Conservation (phyloP, 2,888 invertebrate genomes). For the Siphlonurus alternatus region DNA sequence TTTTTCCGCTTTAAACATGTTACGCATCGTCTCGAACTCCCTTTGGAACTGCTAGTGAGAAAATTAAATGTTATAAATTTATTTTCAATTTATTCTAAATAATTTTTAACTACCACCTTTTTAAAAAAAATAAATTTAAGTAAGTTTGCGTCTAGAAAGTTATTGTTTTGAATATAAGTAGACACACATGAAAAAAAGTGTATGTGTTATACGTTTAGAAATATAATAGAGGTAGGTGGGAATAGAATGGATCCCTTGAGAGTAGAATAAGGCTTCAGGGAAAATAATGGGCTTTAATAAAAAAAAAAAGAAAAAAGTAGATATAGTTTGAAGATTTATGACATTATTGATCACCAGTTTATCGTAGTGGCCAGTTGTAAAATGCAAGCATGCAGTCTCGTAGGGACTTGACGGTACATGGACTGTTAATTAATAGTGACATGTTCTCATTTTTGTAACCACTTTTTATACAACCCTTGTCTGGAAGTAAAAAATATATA, state of each 20-base stretch:
- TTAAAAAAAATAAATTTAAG: no score
- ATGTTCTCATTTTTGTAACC: not conserved
- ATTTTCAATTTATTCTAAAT: no score
- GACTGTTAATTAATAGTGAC: not conserved
- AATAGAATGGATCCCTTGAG: not conserved
- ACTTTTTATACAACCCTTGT: no score
- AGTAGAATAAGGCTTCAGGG: not conserved
- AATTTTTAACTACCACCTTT: no score
- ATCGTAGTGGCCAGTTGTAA: not conserved
- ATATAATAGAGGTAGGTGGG: not conserved
- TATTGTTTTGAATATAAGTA: not conserved
- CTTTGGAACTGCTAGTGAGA: no score
- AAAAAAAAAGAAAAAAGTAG: not conserved
- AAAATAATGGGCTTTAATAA: not conserved
- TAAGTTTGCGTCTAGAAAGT: no score
- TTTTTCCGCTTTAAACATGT: no score
- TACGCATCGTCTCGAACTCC: no score
- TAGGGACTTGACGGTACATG: not conserved
- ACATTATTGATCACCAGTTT: not conserved
- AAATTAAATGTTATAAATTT: no score
- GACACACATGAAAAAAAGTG: not conserved
- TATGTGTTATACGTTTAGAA: not conserved
- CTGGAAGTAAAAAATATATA: no score
- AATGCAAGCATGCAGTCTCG: not conserved
- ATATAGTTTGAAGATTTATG: not conserved